phyloP scores from a whole-genome alignment of 2,888 invertebrate genomes.

The Rambutsinella grinnellia region DNA sequence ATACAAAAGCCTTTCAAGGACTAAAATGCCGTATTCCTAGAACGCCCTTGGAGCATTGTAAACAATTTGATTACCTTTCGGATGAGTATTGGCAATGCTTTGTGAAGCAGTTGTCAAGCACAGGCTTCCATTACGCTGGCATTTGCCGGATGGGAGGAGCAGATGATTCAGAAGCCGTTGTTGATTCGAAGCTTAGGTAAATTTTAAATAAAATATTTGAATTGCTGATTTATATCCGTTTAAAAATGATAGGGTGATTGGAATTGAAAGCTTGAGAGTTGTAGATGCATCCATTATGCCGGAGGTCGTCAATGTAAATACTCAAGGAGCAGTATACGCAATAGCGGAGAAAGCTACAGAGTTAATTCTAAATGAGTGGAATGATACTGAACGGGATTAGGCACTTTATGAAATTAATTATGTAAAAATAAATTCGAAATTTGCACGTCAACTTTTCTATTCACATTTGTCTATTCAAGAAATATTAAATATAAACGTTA shows the following conservation, averaged over 20 bases:
- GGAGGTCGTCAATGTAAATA: background rate
- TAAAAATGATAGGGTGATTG: slow-evolving; percentile 10
- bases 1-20: slow-evolving; percentile 1
- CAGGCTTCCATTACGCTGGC: slow-evolving; percentile 15
- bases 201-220: too few species aligned
- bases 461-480: too few species aligned
- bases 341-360: slow-evolving; percentile 9
- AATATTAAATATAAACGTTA: too few species aligned
- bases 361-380: background rate
- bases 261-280: background rate
- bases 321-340: background rate
- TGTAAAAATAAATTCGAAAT: too few species aligned
- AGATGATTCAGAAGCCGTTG: slow-evolving; percentile 24
- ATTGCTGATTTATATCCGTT: background rate
- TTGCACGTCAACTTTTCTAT: too few species aligned
- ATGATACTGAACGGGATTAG: too few species aligned
- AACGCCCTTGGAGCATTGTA: background rate
- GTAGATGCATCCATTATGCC: slow-evolving; percentile 19
- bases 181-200: slow-evolving; percentile 11
- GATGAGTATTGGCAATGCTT: slow-evolving; percentile 30
- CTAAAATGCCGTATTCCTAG: background rate
- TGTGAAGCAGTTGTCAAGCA: background rate
- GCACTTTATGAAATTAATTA: too few species aligned
- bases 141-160: slow-evolving; percentile 25
- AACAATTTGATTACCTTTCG: background rate